A percentile compares a stretch with the other conserved stretches of the same genome.
Conservation (phyloP, 2,888 invertebrate species). For the Scaptomyza reducta region DNA sequence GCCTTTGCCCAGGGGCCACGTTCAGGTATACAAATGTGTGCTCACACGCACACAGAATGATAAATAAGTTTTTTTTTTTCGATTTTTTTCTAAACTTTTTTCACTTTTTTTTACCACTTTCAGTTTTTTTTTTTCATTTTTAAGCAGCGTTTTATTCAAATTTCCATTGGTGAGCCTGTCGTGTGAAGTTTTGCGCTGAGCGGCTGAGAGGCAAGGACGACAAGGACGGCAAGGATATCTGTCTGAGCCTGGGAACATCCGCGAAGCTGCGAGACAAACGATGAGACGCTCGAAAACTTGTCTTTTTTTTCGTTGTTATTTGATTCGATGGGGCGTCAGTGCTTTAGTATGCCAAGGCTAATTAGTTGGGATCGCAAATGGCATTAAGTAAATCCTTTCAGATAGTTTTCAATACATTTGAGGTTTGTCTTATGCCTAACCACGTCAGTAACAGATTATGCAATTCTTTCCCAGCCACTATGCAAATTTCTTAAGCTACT, state of each 20-base stretch:
- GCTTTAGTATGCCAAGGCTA: constrained; percentile 33
- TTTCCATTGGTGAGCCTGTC: constrained; percentile 55
- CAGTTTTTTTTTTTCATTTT: constrained; percentile 68
- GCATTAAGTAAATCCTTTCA: constrained; percentile 10
- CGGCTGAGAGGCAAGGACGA: constrained; percentile 32
- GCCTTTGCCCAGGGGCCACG: constrained; percentile 48
- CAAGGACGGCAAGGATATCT: constrained; percentile 50
- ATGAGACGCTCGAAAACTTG: constrained; percentile 26
- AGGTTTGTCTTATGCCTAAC: constrained; percentile 30
- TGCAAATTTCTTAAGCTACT: constrained; percentile 48
- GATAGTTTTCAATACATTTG: constrained; percentile 12
- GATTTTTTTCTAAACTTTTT: constrained; percentile 70
- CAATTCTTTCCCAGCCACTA: constrained; percentile 47
- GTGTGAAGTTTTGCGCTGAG: constrained; percentile 63
- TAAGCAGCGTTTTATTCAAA: constrained; percentile 70
- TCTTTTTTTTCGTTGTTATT: constrained; percentile 55
- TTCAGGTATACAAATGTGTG: constrained; percentile 60
- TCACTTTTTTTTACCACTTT: constrained; percentile 80
- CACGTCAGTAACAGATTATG: constrained; percentile 53
- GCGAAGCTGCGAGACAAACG: constrained; percentile 11
- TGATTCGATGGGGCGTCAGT: constrained; percentile 41
- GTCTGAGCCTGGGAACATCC: constrained; percentile 76
- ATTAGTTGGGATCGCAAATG: constrained; percentile 42
- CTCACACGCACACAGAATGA: constrained; percentile 63
- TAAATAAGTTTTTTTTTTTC: constrained; percentile 69